Base-by-base conservation (phyloP, 2,797 vertebrate species). In the Myiotriccus ornatus region DNA sequence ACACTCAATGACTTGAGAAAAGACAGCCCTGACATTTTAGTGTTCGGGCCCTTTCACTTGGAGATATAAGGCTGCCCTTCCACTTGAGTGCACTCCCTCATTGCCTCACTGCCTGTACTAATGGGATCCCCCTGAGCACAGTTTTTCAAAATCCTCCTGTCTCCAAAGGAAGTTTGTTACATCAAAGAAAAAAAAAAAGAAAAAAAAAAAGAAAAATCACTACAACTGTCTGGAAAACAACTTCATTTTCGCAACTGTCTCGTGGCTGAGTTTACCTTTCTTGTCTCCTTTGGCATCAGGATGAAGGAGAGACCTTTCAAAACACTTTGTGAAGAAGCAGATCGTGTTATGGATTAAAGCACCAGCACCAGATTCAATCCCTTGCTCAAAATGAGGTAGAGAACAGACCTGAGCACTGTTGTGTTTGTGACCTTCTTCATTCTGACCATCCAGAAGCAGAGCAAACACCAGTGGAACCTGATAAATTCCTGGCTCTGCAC, bases 1-100 rank as follows among this genome's bases (percentile, higher is more conserved):
- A 97, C 86, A 89, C 70, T 77, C 96, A 90, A 23, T 90, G 89
- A 85, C 89, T 91, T 91, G 83, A 94, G 95, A 70, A 95, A 94
- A 96, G 94, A 74, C 63, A 87, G 84, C 39, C 10, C 7, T 97
- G 97, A 95, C 95, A 97, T 97, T 98, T 97, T 59, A 73, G 56
- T 41, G 35, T 15, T 62, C 80, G 39, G 57, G 53, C 65, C 70
- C 41, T 90, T 92, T 64, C 60, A 16, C 43, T 94, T 67, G 56
- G 12, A 22, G 63, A 7, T 57, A 84, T 69, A 89, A 95, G n/a
- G 74, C 62, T 81, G 67, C 39, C 41, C 90, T 97, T 97, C 87
- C 88, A 86, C 85, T 85, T 30, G 49, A 91, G 49, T 81, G 87
- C 82, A 35, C 43, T 43, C 28, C 20, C 92, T 52, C 44, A 67